A percentile compares a stretch with the other conserved stretches of the same genome.
Conservation (phyloP, 2,888 invertebrate species). For the Periphyllus acericola region DNA sequence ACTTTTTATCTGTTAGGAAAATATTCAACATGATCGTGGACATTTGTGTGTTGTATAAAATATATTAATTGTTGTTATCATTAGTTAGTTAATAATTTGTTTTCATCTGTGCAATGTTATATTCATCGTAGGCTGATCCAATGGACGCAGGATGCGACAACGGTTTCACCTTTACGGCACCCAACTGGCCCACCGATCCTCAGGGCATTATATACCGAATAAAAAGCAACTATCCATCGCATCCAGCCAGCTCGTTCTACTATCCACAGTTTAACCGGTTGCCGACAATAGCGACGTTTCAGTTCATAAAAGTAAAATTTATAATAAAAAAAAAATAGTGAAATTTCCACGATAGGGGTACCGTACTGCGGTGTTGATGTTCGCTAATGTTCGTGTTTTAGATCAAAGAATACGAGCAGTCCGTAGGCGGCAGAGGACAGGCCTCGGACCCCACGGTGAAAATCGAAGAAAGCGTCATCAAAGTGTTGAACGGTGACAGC, state of each 20-base stretch:
- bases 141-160: constrained; percentile 94
- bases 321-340: background rate
- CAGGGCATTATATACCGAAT: constrained; percentile 89
- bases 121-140: constrained; percentile 78
- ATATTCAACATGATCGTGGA: too few species aligned
- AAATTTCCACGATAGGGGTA: background rate
- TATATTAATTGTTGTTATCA: too few species aligned
- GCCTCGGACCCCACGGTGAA: constrained; percentile 53
- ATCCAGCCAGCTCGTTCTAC: constrained; percentile 94
- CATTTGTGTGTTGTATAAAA: too few species aligned
- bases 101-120: background rate
- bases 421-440: constrained; percentile 48
- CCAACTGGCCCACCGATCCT: constrained; percentile 93
- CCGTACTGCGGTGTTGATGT: too few species aligned
- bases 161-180: constrained; percentile 96
- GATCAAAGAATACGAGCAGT: constrained; percentile 59
- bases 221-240: constrained; percentile 87
- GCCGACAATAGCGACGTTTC: constrained; percentile 90
- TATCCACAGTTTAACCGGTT: constrained; percentile 88
- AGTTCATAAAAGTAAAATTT: constrained; percentile 82
- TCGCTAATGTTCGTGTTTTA: background rate
- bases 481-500: constrained; percentile 64
- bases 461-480: constrained; percentile 71
- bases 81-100: background rate
- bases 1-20: too few species aligned